Conservation (phyloP, 92 coral and sea anemone species). For the Galaxea fascicularis region DNA sequence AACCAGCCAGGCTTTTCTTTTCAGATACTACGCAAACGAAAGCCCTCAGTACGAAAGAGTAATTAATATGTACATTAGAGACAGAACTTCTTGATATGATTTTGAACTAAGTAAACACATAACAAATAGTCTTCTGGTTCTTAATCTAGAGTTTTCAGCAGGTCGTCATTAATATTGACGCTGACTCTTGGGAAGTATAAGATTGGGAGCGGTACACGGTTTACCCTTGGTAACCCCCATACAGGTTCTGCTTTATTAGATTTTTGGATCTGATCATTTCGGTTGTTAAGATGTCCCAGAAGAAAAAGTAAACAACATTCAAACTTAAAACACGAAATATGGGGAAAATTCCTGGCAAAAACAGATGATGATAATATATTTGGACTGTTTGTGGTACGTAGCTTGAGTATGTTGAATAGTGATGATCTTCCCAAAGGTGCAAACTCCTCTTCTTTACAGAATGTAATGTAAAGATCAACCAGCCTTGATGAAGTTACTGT, state of each 20-base stretch:
- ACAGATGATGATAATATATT: not conserved
- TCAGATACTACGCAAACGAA: conserved; percentile 39
- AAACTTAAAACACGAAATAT: not conserved
- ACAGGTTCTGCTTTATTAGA: not conserved
- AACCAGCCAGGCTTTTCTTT: conserved; percentile 37
- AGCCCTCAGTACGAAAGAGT: not conserved
- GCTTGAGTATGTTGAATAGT: conserved; percentile 1
- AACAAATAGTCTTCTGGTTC: not conserved
- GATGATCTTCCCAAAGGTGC: conserved; percentile 49
- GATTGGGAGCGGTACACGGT: not conserved
- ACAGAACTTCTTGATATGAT: not conserved
- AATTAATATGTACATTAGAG: conserved; percentile 39
- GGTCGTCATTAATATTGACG: not conserved
- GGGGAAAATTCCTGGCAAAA: not conserved
- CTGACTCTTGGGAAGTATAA: not conserved
- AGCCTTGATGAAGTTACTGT: conserved; percentile 50
- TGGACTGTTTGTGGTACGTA: not conserved
- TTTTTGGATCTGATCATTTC: not conserved
- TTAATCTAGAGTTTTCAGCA: not conserved
- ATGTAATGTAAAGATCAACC: conserved; percentile 25
- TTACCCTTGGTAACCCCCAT: not conserved
- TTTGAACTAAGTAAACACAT: not conserved
- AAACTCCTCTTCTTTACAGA: conserved; percentile 42
- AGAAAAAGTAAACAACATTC: not conserved
- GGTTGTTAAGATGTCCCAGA: not conserved